These are phyloP conservation scores for Volucella bombylans DNA, from an alignment of 2,888 invertebrate species.

Conservation along the genomic window DNA sequence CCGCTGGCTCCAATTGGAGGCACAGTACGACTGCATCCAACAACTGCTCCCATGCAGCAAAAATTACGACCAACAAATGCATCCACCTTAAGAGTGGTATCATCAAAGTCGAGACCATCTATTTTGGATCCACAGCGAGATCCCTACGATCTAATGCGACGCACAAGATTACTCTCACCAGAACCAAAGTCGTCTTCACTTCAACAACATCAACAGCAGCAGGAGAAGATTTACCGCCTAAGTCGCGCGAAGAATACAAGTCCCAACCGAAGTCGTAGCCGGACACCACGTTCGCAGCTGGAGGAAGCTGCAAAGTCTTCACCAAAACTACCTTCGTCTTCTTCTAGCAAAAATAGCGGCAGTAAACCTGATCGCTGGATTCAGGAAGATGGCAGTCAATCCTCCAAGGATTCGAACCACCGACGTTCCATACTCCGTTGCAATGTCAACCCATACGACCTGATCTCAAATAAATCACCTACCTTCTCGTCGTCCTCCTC, in stretches of 20 bases:
- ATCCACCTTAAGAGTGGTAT: conserved; percentile 86
- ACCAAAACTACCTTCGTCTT: conserved; percentile 19
- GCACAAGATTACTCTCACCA: conserved; percentile 88
- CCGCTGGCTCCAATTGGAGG: conserved; percentile 88
- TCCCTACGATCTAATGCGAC: conserved; percentile 92
- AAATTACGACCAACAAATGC: conserved; percentile 82
- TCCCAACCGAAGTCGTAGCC: conserved; percentile 84
- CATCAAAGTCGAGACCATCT: conserved; percentile 85
- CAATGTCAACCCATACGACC: conserved; percentile 92
- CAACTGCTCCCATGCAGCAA: conserved; percentile 76
- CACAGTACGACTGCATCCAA: conserved; percentile 84
- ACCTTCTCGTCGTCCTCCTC: conserved; percentile 54
- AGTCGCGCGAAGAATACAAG: conserved; percentile 85
- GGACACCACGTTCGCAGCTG: conserved; percentile 81
- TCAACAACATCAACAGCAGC: conserved; percentile 72
- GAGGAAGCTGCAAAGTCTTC: conserved; percentile 77
- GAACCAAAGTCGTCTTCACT: conserved; percentile 78
- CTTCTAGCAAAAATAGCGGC: conserved; percentile 1
- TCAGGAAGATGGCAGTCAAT: conserved; percentile 78
- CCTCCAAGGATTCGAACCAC: conserved; percentile 77
- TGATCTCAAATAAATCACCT: conserved; percentile 85
- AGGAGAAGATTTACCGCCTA: conserved; percentile 78
- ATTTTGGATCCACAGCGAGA: conserved; percentile 87
- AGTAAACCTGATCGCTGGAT: conserved; percentile 79
- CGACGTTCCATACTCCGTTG: conserved; percentile 91